Conservation (phyloP, 35 echinoderm and acorn worm species). For the Nesometra sesokonis region DNA sequence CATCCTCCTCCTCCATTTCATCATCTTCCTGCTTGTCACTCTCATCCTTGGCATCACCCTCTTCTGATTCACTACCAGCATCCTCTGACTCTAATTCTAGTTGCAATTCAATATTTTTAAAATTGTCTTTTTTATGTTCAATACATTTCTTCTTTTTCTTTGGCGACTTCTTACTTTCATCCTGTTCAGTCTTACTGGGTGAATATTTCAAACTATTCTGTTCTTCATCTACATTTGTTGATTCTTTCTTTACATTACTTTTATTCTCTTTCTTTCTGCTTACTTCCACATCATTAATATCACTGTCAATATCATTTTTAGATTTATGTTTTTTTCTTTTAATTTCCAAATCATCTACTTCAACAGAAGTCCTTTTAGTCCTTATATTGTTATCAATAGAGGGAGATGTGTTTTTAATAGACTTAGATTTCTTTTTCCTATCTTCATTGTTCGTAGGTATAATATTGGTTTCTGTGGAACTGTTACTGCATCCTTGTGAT, state of each 20-base stretch:
- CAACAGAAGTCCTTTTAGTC: background rate
- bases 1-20: background rate
- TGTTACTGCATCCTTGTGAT: background rate
- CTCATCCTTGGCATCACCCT: background rate
- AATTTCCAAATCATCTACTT: background rate
- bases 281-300: background rate
- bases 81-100: background rate
- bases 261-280: background rate
- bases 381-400: background rate
- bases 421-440: background rate
- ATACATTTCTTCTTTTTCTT: background rate
- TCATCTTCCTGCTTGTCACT: background rate
- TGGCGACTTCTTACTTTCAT: background rate
- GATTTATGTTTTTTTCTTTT: constrained; percentile 17
- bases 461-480: background rate
- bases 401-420: background rate
- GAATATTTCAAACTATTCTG: no score
- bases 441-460: background rate
- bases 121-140: background rate
- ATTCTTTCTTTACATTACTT: background rate
- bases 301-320: constrained; percentile 1
- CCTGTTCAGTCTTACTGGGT: background rate
- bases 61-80: background rate
- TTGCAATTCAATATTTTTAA: background rate
- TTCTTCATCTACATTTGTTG: background rate